These are phyloP conservation scores for Hycleus cichorii DNA, from an alignment of 1,140 invertebrate species.

Conservation along the genomic window DNA sequence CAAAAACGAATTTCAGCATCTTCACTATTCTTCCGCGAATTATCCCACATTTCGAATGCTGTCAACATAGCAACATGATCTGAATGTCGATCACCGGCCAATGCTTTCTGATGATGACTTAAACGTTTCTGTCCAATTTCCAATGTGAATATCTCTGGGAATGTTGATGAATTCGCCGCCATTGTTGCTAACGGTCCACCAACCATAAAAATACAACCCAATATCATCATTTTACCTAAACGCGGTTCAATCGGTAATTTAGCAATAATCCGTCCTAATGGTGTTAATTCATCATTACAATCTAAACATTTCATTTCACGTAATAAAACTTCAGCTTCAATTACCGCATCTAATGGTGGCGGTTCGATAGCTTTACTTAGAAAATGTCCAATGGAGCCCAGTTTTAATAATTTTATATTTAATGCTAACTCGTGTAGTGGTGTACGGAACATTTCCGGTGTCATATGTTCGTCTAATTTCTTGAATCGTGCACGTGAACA, in stretches of 20 bases:
- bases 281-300: conserved; percentile 74
- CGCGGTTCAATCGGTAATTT: conserved; percentile 87
- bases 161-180: conserved; percentile 88
- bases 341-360: conserved; percentile 88
- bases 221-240: conserved; percentile 90
- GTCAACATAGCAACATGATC: conserved; percentile 94
- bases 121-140: conserved; percentile 61
- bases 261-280: conserved; percentile 85
- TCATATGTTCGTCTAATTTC: conserved; percentile 82
- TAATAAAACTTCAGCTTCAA: conserved; percentile 73
- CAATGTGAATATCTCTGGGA: conserved; percentile 79
- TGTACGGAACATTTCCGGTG: conserved; percentile 93
- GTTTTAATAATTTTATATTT: conserved; percentile 76
- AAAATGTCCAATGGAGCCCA: conserved; percentile 87
- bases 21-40: conserved; percentile 67
- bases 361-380: conserved; percentile 89
- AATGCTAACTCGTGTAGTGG: conserved; percentile 86
- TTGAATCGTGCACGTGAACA: conserved; percentile 67
- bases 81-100: conserved; percentile 79
- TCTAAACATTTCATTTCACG: conserved; percentile 85
- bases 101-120: conserved; percentile 66
- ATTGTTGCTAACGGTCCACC: conserved; percentile 87
- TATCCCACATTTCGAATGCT: conserved; percentile 85
- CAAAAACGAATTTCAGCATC: conserved; percentile 78
- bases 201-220: conserved; percentile 77